Percentiles rank a stretch among this genome's conserved stretches.
These are phyloP conservation scores for Thelaira solivaga DNA, from an alignment of 2,888 invertebrate species.

Conservation along the genomic window DNA sequence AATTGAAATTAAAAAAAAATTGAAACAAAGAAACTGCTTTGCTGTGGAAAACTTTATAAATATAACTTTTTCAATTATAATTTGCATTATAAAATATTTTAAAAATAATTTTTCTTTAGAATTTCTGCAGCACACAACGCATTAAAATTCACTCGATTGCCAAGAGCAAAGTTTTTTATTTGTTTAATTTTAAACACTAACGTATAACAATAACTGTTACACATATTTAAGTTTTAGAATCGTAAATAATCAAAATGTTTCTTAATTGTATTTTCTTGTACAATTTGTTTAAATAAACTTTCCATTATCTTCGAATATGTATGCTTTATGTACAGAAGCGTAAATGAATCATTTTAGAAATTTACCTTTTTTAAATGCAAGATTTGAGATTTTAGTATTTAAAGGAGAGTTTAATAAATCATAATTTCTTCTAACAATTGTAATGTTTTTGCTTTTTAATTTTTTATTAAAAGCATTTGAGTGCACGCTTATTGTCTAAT, in stretches of 20 bases:
- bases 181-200: no score
- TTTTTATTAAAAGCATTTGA: neutral
- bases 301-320: conserved; percentile 11
- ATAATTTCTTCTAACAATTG: neutral
- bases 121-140: no score
- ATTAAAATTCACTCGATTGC: no score
- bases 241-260: conserved; percentile 5
- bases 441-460: neutral
- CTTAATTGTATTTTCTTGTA: conserved; percentile 54
- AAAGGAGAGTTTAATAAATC: no score
- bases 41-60: no score
- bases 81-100: no score
- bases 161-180: no score
- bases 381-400: neutral
- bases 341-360: no score
- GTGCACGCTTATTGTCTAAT: neutral
- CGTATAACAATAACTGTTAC: conserved; percentile 1
- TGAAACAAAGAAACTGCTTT: no score
- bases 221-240: neutral
- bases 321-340: no score
- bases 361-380: neutral
- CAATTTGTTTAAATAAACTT: conserved; percentile 27
- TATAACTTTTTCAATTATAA: no score
- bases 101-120: no score
- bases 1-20: neutral